Base-by-base conservation (phyloP, 2,797 vertebrate genomes). In the Silurus lanzhouensis region DNA sequence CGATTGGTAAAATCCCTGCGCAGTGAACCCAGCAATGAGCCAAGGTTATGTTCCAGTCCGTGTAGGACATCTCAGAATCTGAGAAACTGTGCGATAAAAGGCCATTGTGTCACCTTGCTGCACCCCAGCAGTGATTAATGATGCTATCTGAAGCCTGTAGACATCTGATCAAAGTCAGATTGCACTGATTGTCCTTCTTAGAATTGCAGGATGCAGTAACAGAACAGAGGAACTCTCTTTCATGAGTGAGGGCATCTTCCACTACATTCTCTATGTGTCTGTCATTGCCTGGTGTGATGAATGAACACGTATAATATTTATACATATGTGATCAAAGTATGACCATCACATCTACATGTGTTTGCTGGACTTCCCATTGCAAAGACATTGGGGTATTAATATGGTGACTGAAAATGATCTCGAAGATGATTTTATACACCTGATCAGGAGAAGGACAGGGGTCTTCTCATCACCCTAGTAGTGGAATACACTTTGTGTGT, bases 81-180 rank as follows among this genome's bases (percentile, higher is more conserved):
- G n/a, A 46, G 25, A 55, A 61, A 67, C 31, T 1, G 4, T 83
- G 79, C 64, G 46, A 60, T 78, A 68, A 84, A 84, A 85, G n/a
- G 48, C 25, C 25, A 44, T 6, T 6, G 44, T 58, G 48, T 83
- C 15, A 55, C 20, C 31, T 61, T 5, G 0, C 14, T 15, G 9
- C 66, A 66, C 5, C 61, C n/a, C n/a, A 5, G 6, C 22, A 7
- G 15, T 74, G 61, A 80, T 84, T 84, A 86, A 86, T 52, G 67
- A 81, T 83, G 68, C 77, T 48, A 84, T 75, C 75, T 46, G 67
- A 38, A 63, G 31, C 5, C 48, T 74, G 70, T 71, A 58, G 48
- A 77, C 44, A 20, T 76, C 66, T 77, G 25, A 79, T 82, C 60
- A 72, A 84, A 64, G 66, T 70, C 9, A 67, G 27, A 83, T 84